Evolutionary conservation across 35 echinoderm and acorn worm genomes (phyloP), one percentile per base, ranked within the genome.

Genomic region (Anneissia japonica): DNA sequence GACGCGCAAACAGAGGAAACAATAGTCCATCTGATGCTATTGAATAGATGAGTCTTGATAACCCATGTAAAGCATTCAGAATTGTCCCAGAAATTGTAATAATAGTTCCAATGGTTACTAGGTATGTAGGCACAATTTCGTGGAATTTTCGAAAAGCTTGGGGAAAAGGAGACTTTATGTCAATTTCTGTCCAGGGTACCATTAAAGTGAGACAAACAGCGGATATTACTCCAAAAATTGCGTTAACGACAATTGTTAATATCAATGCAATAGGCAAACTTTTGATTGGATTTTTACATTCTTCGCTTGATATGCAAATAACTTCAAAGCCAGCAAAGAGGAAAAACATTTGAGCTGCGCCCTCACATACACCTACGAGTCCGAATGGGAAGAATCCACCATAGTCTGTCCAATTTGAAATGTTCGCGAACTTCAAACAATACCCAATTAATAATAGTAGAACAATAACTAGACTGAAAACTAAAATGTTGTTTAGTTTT

Each of bases 251-350:
- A 0, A 98, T 77, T 19, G 91, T 98, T 17, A 94, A 32, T 0
- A 84, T 72, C 21, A 98, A 94, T 3, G 95, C 55, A 14, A 93
- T 80, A 0, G 95, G 95, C 32, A 98, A 94, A 31, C 89, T 89
- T 72, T 89, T 89, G 73, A 88, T 89, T 21, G 95, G 91, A 34
- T 94, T 91, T 31, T 80, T 86, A 19, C 92, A 89, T 72, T 98
- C 95, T 64, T 98, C 95, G 74, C 92, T 90, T 11, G 95, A 98
- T 38, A 89, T 91, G 1, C 92, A 92, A 31, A 98, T 94, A 77
- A 91, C 92, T 74, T 98, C 95, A 74, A 98, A 94, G 4, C 95
- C 95, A 7, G 93, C 91, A 84, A 94, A 98, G 0, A 92, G 92
- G 43, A 89, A 98, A 86, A 98, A 98, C 39, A 92, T 94, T 35